phyloP scores from a whole-genome alignment of 2,888 invertebrate genomes.

The Lasioglossum figueresi region DNA sequence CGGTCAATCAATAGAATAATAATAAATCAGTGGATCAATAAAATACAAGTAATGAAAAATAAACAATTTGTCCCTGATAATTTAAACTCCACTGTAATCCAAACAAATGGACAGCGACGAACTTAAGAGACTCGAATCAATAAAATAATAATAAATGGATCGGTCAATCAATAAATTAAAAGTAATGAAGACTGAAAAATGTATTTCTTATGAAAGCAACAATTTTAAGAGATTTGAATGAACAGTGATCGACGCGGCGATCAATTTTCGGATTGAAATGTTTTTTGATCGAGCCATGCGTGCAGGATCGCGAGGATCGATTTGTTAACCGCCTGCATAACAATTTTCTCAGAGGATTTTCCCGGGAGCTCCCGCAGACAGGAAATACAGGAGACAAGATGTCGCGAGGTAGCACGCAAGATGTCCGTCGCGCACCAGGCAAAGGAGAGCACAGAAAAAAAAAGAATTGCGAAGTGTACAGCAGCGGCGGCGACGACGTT shows the following conservation, averaged over 20 bases:
- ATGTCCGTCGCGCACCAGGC: not conserved
- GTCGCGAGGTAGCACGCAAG: conserved; percentile 10
- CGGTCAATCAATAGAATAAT: no score
- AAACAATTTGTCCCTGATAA: no score
- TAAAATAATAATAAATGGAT: no score
- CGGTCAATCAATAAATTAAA: no score
- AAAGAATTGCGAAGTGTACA: conserved; percentile 3
- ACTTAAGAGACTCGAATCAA: no score
- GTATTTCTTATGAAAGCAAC: no score
- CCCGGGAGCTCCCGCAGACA: not conserved
- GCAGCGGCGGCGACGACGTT: conserved; percentile 1
- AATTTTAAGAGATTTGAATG: not conserved
- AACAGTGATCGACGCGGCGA: not conserved
- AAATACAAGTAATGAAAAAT: no score
- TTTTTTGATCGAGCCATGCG: not conserved
- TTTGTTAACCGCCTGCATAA: not conserved
- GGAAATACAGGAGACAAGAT: not conserved
- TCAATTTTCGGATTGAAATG: not conserved
- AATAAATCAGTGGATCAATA: no score
- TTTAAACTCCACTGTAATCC: no score
- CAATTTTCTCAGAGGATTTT: not conserved
- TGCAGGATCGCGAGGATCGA: not conserved
- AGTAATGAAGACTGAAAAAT: no score
- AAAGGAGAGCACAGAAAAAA: not conserved
- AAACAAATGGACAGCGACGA: no score